Evolutionary conservation across 2,797 vertebrate species (phyloP), one percentile per base, ranked within the genome.

Genomic region (Syndactyla subalaris): DNA sequence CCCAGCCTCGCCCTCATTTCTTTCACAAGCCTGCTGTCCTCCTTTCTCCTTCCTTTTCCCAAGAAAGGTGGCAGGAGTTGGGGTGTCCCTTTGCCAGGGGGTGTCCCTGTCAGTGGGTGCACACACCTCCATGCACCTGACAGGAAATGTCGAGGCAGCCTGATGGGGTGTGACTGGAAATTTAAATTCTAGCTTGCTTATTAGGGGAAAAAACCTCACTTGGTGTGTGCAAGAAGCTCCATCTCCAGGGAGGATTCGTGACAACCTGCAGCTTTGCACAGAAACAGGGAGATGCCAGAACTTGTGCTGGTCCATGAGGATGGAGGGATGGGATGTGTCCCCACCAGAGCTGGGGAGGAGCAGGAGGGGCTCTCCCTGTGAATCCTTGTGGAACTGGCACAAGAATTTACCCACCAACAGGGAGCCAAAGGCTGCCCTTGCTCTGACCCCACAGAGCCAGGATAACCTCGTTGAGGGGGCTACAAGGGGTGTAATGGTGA

Each of bases 201-300:
- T 63, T 49, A 5, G 15, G 1, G 1, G 5, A 8, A 32, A 26
- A 51, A 6, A 16, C 14, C 46, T 41, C 10, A 0, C 10, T 68
- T 10, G 20, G 12, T 3, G 0, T n/a, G 75, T 57, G 46, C 29
- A 36, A 51, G 70, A 46, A 19, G 34, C 66, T 88, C 30, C 70
- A 12, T 89, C 49, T 54, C 32, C 0, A 2, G 16, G 23, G 5
- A 10, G 22, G 7, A 36, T 20, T 2, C 1, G 5, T 2, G 20
- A 34, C 24, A 75, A 39, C 45, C 36, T 34, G 38, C 9, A 32
- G 11, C 34, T 14, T 43, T 41, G 17, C 54, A 4, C 38, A 45
- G 9, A 46, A 51, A 4, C 34, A 4, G 9, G 65, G 73, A 18
- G 70, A 13, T 57, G 78, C 11, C 18, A 49, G 38, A 57, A 67